These are phyloP conservation scores for Pseudomyrmex flavicornis DNA, from an alignment of 1,140 invertebrate genomes.

Conservation along the genomic window DNA sequence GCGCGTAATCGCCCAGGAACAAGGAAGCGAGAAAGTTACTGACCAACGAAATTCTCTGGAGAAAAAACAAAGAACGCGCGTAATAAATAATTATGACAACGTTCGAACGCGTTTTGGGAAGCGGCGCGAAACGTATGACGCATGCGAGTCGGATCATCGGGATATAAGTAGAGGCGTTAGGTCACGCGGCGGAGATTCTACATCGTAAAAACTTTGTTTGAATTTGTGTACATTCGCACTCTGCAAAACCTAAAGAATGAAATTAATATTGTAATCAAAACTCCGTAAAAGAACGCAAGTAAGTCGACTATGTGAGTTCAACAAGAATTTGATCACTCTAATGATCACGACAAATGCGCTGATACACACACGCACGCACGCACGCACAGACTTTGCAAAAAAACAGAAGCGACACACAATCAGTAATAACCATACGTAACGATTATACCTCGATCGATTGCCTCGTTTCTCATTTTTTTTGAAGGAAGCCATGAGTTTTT, in stretches of 20 bases:
- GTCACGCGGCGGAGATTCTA: slow-evolving; percentile 7
- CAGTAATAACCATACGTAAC: slow-evolving; percentile 42
- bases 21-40: slow-evolving; percentile 96
- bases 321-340: slow-evolving; percentile 2
- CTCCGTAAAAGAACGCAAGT: neutral
- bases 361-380: neutral
- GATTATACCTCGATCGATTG: slow-evolving; percentile 67
- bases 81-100: slow-evolving; percentile 13
- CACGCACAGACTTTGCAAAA: neutral
- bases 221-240: neutral
- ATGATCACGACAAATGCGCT: neutral
- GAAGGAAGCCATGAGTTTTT: slow-evolving; percentile 68
- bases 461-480: slow-evolving; percentile 58
- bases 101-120: neutral
- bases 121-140: slow-evolving; percentile 3
- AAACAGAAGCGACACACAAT: neutral
- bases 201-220: neutral
- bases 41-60: slow-evolving; percentile 94
- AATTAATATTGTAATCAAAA: neutral
- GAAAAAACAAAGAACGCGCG: slow-evolving; percentile 68
- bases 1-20: slow-evolving; percentile 95
- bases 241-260: neutral
- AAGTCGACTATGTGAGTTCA: neutral
- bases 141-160: slow-evolving; percentile 26
- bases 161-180: slow-evolving; percentile 42